A percentile compares a stretch with the other conserved stretches of the same genome.
Conservation (phyloP, 2,797 vertebrate species). For the Sebastes kiyomatsui region DNA sequence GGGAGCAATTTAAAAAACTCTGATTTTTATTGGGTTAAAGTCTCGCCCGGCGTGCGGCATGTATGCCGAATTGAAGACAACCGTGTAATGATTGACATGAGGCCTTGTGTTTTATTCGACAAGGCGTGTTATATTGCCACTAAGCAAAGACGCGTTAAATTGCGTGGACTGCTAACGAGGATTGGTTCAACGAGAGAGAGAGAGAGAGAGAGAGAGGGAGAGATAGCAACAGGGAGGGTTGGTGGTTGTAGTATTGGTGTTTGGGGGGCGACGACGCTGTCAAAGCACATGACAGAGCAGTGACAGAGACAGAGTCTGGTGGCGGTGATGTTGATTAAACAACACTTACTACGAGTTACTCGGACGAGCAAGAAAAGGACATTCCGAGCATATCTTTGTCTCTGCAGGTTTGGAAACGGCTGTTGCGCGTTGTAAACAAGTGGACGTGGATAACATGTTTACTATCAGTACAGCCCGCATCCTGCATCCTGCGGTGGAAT, state of each 20-base stretch:
- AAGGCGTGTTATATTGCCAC: rapidly evolving
- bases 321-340: conserved; percentile 12
- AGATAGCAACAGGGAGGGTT: background rate
- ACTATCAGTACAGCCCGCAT: background rate
- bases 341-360: background rate
- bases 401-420: conserved; percentile 19
- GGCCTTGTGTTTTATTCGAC: rapidly evolving
- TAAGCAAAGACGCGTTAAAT: background rate
- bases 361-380: background rate
- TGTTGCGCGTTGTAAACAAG: conserved; percentile 52
- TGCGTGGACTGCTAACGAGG: rapidly evolving
- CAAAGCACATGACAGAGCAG: conserved; percentile 63
- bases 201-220: background rate
- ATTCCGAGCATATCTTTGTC: conserved; percentile 13
- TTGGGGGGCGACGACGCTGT: background rate
- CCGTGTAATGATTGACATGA: rapidly evolving
- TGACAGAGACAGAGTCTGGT: conserved; percentile 11
- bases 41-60: background rate
- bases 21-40: background rate
- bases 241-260: background rate
- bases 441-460: conserved; percentile 50
- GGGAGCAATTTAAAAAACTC: conserved; percentile 5
- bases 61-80: conserved; percentile 28
- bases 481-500: background rate
- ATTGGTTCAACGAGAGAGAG: background rate